These are phyloP conservation scores for Nixonia krombeini DNA, from an alignment of 1,140 invertebrate genomes.

Conservation along the genomic window DNA sequence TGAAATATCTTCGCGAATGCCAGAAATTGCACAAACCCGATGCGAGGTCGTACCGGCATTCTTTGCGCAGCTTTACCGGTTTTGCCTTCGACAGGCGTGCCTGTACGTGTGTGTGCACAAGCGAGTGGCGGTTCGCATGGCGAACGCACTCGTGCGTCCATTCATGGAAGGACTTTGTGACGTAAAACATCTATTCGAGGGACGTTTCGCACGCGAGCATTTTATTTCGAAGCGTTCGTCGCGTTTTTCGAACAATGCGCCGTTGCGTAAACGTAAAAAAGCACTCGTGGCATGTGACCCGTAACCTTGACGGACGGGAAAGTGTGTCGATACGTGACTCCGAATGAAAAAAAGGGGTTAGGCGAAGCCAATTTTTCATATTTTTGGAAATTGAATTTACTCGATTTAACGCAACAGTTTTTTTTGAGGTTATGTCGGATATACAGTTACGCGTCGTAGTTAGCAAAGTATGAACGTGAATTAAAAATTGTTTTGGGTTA, in stretches of 20 bases:
- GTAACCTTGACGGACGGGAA: neutral
- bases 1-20: no score
- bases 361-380: no score
- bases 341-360: no score
- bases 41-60: slow-evolving; percentile 15
- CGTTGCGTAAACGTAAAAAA: no score
- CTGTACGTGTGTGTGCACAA: slow-evolving; percentile 31
- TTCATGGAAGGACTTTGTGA: slow-evolving; percentile 54
- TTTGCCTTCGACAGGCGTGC: slow-evolving; percentile 21
- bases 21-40: slow-evolving; percentile 37
- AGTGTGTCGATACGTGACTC: neutral
- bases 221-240: slow-evolving; percentile 8
- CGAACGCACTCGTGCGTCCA: slow-evolving; percentile 52
- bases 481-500: no score
- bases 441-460: no score
- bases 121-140: slow-evolving; percentile 45
- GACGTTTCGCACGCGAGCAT: slow-evolving; percentile 32
- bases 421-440: no score
- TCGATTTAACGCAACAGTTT: no score
- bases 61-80: slow-evolving; percentile 41
- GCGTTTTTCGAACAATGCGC: neutral
- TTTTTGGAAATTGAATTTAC: neutral
- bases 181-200: slow-evolving; percentile 33
- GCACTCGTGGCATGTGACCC: no score
- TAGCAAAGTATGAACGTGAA: no score